Conservation (phyloP, 2,888 invertebrate species). For the Podabrus alpinus region DNA sequence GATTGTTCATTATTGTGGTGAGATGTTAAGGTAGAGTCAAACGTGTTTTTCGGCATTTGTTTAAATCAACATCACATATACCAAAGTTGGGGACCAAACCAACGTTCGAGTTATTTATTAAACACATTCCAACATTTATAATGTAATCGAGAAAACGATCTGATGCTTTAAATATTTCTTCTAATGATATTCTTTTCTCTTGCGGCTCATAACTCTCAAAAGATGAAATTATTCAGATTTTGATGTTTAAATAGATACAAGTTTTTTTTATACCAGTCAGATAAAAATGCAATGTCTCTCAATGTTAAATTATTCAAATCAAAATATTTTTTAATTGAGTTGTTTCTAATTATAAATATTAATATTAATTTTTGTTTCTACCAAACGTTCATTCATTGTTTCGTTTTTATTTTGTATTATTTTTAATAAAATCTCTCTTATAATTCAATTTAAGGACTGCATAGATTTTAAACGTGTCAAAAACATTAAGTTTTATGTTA, state of each 20-base stretch:
- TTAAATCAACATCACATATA: slow-evolving; percentile 17
- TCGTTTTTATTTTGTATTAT: background rate
- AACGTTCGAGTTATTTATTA: slow-evolving; percentile 20
- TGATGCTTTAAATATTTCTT: slow-evolving; percentile 6
- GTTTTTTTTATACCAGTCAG: background rate
- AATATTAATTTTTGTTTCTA: background rate
- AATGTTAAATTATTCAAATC: background rate
- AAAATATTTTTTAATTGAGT: slow-evolving; percentile 1
- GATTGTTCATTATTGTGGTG: slow-evolving; percentile 17
- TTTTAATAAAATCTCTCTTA: background rate
- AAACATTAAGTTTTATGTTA: too few relatives aligned
- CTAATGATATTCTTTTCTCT: slow-evolving; percentile 11
- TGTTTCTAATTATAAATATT: slow-evolving; percentile 1
- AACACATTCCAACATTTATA: slow-evolving; percentile 20
- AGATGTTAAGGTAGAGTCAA: slow-evolving; percentile 15
- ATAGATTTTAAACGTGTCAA: background rate
- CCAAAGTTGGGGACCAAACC: slow-evolving; percentile 14
- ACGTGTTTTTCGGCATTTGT: slow-evolving; percentile 24
- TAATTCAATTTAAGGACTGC: background rate
- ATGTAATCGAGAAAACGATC: slow-evolving; percentile 19
- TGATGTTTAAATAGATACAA: slow-evolving; percentile 9
- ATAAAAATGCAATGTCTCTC: background rate
- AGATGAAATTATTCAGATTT: slow-evolving; percentile 14
- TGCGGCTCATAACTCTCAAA: slow-evolving; percentile 13
- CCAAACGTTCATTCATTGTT: background rate